Percentiles rank a stretch among this genome's conserved stretches.
Conservation (phyloP, 2,113 vertebrate species). For the Laticauda laticaudata region DNA sequence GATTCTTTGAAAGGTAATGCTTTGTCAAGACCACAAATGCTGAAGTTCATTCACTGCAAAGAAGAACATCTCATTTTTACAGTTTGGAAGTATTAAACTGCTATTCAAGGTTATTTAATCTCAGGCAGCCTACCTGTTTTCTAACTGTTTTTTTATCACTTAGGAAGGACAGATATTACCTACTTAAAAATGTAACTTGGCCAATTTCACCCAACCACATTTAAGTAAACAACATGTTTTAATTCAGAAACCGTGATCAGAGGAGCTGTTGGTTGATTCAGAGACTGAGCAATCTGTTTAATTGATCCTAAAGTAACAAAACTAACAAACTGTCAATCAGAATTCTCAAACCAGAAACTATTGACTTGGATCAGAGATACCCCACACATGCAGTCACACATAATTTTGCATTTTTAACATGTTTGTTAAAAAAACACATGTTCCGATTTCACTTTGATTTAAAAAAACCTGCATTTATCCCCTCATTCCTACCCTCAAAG, state of each 20-base stretch:
- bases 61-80: conserved; percentile 49
- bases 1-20: not conserved
- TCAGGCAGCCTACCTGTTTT: conserved; percentile 44
- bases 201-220: conserved; percentile 41
- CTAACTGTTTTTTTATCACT: conserved; percentile 53
- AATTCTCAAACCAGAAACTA: accelerated
- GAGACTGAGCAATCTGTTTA: too few relatives aligned
- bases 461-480: accelerated
- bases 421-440: accelerated
- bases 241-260: not conserved
- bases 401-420: accelerated
- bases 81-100: conserved; percentile 59
- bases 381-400: not conserved
- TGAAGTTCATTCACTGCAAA: conserved; percentile 49
- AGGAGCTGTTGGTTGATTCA: not conserved
- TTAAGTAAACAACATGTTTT: conserved; percentile 5
- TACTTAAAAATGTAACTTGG: conserved; percentile 67
- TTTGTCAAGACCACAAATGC: conserved; percentile 46
- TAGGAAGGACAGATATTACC: conserved; percentile 39
- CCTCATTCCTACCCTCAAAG: accelerated
- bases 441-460: not conserved
- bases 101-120: conserved; percentile 59
- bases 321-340: accelerated
- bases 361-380: not conserved
- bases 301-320: conserved; percentile 4